Conservation (phyloP, 2,888 invertebrate species). For the Drosophila infuscata region DNA sequence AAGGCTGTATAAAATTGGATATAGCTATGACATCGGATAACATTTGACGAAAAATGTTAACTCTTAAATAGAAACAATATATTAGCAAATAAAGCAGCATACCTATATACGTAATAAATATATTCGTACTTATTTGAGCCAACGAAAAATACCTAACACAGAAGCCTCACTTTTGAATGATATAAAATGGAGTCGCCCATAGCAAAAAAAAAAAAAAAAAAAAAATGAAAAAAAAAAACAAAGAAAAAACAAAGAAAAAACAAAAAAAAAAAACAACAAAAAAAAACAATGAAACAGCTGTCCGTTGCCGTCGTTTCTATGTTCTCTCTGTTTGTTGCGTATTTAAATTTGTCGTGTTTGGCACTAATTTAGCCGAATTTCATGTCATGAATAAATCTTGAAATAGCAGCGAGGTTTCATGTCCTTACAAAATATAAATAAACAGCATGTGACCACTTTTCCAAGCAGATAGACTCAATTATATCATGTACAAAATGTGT, state of each 20-base stretch:
- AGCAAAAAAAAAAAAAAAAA: not conserved
- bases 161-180: not conserved
- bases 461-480: not conserved
- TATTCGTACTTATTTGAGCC: not conserved
- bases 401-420: not conserved
- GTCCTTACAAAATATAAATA: not conserved
- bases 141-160: not conserved
- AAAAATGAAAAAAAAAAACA: not conserved
- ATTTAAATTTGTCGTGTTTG: slow-evolving; percentile 5
- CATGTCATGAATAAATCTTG: slow-evolving; percentile 3
- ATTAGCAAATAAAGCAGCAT: not conserved
- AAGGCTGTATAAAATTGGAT: not conserved
- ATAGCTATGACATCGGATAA: not conserved
- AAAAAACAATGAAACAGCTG: slow-evolving; percentile 1
- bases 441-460: not conserved
- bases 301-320: slow-evolving; percentile 1
- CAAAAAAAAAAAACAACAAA: not conserved
- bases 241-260: not conserved
- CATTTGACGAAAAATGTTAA: not conserved
- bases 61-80: not conserved
- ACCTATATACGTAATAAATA: not conserved
- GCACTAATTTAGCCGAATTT: slow-evolving; percentile 4
- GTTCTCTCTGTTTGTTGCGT: not conserved
- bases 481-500: not conserved
- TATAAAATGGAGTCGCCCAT: not conserved